Conservation (phyloP, 2,797 vertebrate genomes). For the Toxotes lorentzi region DNA sequence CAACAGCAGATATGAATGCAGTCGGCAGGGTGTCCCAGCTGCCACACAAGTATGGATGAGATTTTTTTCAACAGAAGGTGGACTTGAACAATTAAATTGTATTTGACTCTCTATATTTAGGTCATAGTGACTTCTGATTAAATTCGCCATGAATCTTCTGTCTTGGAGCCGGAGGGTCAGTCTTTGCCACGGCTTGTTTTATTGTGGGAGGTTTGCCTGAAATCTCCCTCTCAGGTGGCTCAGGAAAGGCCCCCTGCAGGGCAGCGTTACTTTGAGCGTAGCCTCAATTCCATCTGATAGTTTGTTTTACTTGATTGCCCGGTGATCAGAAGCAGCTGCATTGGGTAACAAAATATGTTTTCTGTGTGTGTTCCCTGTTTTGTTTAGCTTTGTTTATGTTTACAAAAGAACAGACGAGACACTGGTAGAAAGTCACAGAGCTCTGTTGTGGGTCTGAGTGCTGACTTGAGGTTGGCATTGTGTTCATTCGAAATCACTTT, state of each 20-base stretch:
- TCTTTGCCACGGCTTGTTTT: conserved; percentile 37
- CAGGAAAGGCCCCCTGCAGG: conserved; percentile 54
- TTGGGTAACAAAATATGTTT: conserved; percentile 65
- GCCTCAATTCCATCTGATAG: conserved; percentile 61
- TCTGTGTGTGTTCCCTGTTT: conserved; percentile 73
- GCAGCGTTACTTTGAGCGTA: conserved; percentile 33
- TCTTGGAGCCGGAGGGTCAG: conserved; percentile 23
- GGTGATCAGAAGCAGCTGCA: conserved; percentile 71
- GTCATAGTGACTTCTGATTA: conserved; percentile 42
- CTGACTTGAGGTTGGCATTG: conserved; percentile 59
- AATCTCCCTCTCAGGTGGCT: conserved; percentile 15
- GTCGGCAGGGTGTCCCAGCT: conserved; percentile 24
- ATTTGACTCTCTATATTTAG: conserved; percentile 27
- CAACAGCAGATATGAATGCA: conserved; percentile 17
- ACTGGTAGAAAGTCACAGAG: conserved; percentile 64
- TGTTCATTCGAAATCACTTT: conserved; percentile 65
- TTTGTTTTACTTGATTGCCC: conserved; percentile 68
- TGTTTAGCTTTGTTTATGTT: conserved; percentile 77
- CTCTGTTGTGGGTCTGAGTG: conserved; percentile 72
- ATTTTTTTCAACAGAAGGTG: background rate
- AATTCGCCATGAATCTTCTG: conserved; percentile 30
- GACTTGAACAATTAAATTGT: conserved; percentile 13
- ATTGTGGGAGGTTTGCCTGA: conserved; percentile 12
- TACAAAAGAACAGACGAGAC: conserved; percentile 67
- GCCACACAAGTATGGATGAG: background rate